Evolutionary conservation across 2,113 vertebrate species (phyloP).

Genomic region (crab-eating macaque (Macaca fascicularis)): DNA sequence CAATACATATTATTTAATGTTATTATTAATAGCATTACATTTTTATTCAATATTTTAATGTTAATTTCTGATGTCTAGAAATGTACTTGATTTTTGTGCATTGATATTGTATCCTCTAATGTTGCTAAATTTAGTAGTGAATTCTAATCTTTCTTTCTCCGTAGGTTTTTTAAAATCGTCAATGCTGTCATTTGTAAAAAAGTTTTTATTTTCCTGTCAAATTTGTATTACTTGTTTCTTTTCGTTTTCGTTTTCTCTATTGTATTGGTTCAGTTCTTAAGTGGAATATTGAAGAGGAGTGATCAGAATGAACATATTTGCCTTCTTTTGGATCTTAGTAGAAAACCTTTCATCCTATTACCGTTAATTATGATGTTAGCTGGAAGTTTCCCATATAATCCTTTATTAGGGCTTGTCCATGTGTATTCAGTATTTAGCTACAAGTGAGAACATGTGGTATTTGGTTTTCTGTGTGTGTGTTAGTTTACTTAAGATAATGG

Average conservation of each 20-base stretch:
- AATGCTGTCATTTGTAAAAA: not conserved
- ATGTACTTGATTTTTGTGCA: not conserved
- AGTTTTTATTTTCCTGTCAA: not conserved
- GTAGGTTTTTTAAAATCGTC: not conserved
- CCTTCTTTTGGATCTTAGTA: not conserved
- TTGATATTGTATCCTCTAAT: not conserved
- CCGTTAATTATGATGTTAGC: not conserved
- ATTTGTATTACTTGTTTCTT: not conserved
- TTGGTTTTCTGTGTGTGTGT: too few relatives aligned
- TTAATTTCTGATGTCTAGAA: not conserved
- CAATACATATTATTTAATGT: not conserved
- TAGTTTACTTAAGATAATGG: too few relatives aligned
- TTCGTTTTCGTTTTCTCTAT: not conserved
- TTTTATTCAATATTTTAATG: not conserved
- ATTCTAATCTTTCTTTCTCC: not conserved
- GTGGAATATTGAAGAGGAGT: not conserved
- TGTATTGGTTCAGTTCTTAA: not conserved
- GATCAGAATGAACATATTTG: not conserved
- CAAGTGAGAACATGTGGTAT: too few relatives aligned
- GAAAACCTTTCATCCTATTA: not conserved
- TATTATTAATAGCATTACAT: not conserved
- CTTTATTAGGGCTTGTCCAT: not conserved
- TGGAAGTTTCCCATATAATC: not conserved
- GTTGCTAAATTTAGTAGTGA: not conserved
- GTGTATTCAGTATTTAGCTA: too few relatives aligned